Evolutionary conservation across 2,797 vertebrate species (phyloP).

Genomic region (Oryzias dopingdopingensis): DNA sequence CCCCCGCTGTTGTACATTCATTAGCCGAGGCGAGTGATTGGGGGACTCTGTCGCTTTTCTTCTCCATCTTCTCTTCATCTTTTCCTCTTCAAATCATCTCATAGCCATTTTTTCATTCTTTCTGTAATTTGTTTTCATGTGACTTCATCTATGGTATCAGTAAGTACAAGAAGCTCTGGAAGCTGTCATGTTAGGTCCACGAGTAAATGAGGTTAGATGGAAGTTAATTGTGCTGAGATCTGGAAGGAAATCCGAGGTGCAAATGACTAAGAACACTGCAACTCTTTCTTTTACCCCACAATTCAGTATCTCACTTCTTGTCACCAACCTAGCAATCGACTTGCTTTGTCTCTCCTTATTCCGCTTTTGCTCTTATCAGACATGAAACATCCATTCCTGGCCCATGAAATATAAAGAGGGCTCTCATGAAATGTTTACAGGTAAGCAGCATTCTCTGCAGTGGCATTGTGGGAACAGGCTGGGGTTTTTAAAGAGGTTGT

Average conservation of each 20-base stretch:
- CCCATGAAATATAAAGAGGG: constrained; percentile 75
- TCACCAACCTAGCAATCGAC: constrained; percentile 22
- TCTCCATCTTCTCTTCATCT: constrained; percentile 35
- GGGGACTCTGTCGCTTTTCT: constrained; percentile 29
- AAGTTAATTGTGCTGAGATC: constrained; percentile 55
- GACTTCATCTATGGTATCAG: constrained; percentile 31
- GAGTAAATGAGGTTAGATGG: constrained; percentile 48
- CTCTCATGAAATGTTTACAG: constrained; percentile 79
- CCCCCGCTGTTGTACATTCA: constrained; percentile 68
- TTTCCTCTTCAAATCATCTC: constrained; percentile 16
- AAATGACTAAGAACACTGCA: constrained; percentile 14
- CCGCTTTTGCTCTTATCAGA: constrained; percentile 47
- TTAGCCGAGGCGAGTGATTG: constrained; percentile 67
- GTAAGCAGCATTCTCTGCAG: constrained; percentile 56
- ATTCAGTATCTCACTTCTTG: constrained; percentile 19
- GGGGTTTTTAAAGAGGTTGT: background rate
- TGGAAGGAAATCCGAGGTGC: constrained; percentile 35
- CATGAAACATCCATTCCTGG: constrained; percentile 75
- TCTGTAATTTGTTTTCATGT: constrained; percentile 20
- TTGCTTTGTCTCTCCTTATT: constrained; percentile 41
- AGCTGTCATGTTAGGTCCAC: constrained; percentile 23
- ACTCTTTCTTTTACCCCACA: constrained; percentile 5
- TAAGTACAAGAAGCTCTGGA: constrained; percentile 46
- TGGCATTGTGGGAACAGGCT: constrained; percentile 37
- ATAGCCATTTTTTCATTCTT: constrained; percentile 25